phyloP scores from a whole-genome alignment of 2,797 vertebrate genomes.

The Balearica regulorum region DNA sequence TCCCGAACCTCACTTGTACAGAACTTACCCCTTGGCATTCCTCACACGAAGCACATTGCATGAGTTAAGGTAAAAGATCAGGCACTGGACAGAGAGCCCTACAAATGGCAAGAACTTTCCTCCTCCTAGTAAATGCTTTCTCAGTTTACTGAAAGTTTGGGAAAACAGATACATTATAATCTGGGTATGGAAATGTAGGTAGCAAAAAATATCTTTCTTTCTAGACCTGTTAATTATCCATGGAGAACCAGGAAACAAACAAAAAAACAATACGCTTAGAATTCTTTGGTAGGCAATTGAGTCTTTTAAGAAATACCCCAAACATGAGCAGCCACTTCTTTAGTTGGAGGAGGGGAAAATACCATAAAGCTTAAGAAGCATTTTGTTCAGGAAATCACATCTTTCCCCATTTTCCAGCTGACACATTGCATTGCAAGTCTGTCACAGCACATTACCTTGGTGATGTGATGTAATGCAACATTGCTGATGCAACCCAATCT shows the following conservation, averaged over 20 bases:
- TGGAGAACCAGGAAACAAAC: not conserved
- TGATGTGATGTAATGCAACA: slow-evolving; percentile 43
- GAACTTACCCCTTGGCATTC: not conserved
- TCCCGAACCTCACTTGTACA: not conserved
- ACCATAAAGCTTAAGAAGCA: slow-evolving; percentile 13
- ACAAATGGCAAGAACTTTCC: not conserved
- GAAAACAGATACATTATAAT: not conserved
- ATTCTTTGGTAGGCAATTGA: not conserved
- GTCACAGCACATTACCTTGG: slow-evolving; percentile 51
- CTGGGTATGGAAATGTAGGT: not conserved
- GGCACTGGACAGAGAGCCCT: not conserved
- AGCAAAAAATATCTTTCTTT: not conserved
- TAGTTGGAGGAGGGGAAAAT: not conserved
- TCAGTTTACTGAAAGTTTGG: not conserved
- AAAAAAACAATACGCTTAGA: not conserved
- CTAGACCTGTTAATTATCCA: not conserved
- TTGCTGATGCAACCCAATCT: slow-evolving; percentile 50
- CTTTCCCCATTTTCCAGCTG: slow-evolving; percentile 61
- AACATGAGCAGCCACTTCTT: not conserved
- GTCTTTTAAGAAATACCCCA: not conserved
- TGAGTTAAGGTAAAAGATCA: not conserved
- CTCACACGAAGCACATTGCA: not conserved
- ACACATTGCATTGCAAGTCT: slow-evolving; percentile 37
- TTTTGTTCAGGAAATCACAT: slow-evolving; percentile 60
- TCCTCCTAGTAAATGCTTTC: not conserved